A percentile compares a stretch with the other conserved stretches of the same genome.
phyloP scores from a whole-genome alignment of 1,140 invertebrate species.

The Chrysopa pallens region DNA sequence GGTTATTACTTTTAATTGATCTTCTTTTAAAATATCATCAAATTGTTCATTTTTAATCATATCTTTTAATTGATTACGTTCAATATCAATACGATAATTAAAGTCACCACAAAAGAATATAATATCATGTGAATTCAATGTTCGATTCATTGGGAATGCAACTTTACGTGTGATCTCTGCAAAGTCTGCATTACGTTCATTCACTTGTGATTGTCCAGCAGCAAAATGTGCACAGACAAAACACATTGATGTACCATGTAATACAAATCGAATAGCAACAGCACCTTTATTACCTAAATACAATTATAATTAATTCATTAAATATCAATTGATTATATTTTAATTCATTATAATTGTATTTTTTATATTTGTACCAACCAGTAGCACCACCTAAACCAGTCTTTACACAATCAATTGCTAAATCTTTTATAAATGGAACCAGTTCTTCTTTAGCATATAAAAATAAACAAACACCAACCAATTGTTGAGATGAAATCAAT shows the following conservation, averaged over 20 bases:
- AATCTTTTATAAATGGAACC: slow-evolving; percentile 74
- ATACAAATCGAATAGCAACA: slow-evolving; percentile 82
- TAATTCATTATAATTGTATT: not conserved
- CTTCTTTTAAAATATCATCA: slow-evolving; percentile 57
- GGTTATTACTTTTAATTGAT: slow-evolving; percentile 58
- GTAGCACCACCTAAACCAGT: slow-evolving; percentile 92
- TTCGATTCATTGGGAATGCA: slow-evolving; percentile 80
- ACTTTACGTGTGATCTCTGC: slow-evolving; percentile 87
- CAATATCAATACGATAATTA: slow-evolving; percentile 94
- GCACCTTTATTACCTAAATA: slow-evolving; percentile 77
- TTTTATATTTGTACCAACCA: slow-evolving; percentile 22
- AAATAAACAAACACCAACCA: slow-evolving; percentile 96
- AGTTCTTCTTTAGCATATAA: slow-evolving; percentile 81
- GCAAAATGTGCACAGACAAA: slow-evolving; percentile 99
- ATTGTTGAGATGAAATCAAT: slow-evolving; percentile 83
- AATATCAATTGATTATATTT: not conserved
- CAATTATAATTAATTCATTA: not conserved
- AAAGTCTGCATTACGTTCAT: slow-evolving; percentile 91
- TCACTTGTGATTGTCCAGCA: slow-evolving; percentile 91
- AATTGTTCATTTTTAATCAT: slow-evolving; percentile 64
- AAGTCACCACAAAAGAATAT: slow-evolving; percentile 99
- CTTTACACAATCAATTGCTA: slow-evolving; percentile 89
- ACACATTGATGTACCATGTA: slow-evolving; percentile 85
- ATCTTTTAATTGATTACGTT: slow-evolving; percentile 86
- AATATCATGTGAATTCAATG: slow-evolving; percentile 89